These are phyloP conservation scores for Crematogaster levior DNA, from an alignment of 2,888 invertebrate genomes.

Conservation along the genomic window DNA sequence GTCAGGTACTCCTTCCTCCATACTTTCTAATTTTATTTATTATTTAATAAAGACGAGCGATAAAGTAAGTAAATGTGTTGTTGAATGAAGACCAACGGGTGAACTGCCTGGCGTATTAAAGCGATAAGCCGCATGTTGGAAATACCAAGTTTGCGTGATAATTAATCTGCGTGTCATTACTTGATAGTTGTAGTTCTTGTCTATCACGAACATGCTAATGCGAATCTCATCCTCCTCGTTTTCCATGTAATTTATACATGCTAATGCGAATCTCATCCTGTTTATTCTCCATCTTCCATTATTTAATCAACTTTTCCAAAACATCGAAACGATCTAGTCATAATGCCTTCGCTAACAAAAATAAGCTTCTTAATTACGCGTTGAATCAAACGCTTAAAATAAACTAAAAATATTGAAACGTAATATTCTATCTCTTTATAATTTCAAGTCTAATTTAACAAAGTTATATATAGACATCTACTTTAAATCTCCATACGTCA, in stretches of 20 bases:
- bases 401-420: not conserved
- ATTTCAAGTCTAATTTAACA: not conserved
- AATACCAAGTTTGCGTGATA: slow-evolving; percentile 25
- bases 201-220: slow-evolving; percentile 1
- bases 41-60: not conserved
- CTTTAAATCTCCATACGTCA: not conserved
- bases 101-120: slow-evolving; percentile 28
- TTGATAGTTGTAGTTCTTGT: slow-evolving; percentile 2
- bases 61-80: slow-evolving; percentile 1
- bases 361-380: not conserved
- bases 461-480: not conserved
- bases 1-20: not conserved
- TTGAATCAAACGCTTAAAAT: not conserved
- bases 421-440: not conserved
- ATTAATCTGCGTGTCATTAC: slow-evolving; percentile 28
- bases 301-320: not conserved
- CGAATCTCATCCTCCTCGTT: not conserved
- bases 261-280: no score
- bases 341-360: not conserved
- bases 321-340: not conserved
- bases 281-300: not conserved
- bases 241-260: no score
- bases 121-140: slow-evolving; percentile 28
- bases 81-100: slow-evolving; percentile 23
- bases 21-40: slow-evolving; percentile 25